These are phyloP conservation scores for Chironomus tepperi DNA, from an alignment of 1,140 invertebrate species.

Conservation along the genomic window DNA sequence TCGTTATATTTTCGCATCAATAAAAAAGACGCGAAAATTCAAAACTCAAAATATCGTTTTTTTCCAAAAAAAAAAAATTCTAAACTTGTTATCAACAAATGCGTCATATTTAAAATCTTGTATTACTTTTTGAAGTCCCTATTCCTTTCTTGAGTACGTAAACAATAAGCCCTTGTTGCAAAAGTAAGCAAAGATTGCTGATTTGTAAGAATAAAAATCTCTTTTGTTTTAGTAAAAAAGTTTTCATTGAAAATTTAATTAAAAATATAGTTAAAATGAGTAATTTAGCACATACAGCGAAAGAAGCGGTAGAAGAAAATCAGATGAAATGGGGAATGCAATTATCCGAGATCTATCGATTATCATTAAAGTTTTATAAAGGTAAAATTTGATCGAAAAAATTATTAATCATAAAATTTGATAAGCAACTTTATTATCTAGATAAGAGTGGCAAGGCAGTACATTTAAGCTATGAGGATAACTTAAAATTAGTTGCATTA, in stretches of 20 bases:
- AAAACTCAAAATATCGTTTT: no score
- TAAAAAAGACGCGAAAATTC: no score
- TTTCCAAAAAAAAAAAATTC: no score
- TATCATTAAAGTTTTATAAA: slow-evolving; percentile 81
- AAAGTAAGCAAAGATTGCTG: no score
- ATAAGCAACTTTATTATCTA: slow-evolving; percentile 39
- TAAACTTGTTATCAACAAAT: no score
- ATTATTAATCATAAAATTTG: slow-evolving; percentile 10
- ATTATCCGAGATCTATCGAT: slow-evolving; percentile 72
- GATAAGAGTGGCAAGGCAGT: slow-evolving; percentile 95
- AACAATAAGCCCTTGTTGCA: no score
- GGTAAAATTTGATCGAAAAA: slow-evolving; percentile 46
- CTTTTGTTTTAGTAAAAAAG: neutral
- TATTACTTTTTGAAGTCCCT: no score
- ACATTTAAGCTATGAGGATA: slow-evolving; percentile 88
- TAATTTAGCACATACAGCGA: neutral
- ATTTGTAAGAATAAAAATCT: neutral
- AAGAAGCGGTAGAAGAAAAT: neutral
- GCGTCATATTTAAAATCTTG: no score
- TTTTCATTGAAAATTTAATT: neutral
- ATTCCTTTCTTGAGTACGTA: no score
- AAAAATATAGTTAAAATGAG: neutral
- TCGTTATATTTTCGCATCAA: no score
- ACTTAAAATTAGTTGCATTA: slow-evolving; percentile 81
- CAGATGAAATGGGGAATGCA: slow-evolving; percentile 54